Evolutionary conservation across 2,888 invertebrate genomes (phyloP).

Genomic region (Synanthedon myopaeformis): DNA sequence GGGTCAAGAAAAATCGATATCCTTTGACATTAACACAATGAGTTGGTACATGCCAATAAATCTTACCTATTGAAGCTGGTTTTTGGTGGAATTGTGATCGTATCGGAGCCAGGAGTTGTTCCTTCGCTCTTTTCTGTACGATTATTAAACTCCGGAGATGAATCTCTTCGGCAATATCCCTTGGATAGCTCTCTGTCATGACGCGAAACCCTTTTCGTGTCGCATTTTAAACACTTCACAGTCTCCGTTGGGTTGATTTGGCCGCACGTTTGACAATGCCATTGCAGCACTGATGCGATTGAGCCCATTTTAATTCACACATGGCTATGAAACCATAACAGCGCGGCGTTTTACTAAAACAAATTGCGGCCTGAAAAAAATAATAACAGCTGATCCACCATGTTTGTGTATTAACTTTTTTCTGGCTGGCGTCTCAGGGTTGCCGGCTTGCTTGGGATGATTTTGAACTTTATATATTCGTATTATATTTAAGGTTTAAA

Average conservation of each 20-base stretch:
- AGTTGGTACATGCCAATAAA: constrained; percentile 25
- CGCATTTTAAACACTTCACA: constrained; percentile 86
- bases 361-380: constrained; percentile 49
- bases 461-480: neutral
- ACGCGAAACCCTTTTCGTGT: constrained; percentile 73
- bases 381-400: constrained; percentile 74
- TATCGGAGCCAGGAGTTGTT: constrained; percentile 55
- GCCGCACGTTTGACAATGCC: constrained; percentile 90
- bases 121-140: constrained; percentile 56
- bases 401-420: constrained; percentile 66
- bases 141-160: constrained; percentile 52
- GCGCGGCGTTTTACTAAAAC: constrained; percentile 55
- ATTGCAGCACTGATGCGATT: constrained; percentile 93
- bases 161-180: constrained; percentile 47
- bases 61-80: constrained; percentile 57
- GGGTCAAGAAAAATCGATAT: constrained; percentile 60
- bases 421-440: constrained; percentile 1
- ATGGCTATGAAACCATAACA: constrained; percentile 69
- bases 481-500: neutral
- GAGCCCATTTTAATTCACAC: constrained; percentile 83
- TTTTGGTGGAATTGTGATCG: constrained; percentile 52
- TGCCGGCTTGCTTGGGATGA: neutral
- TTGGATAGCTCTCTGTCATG: constrained; percentile 63
- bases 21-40: constrained; percentile 42
- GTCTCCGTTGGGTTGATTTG: constrained; percentile 91